Conservation (phyloP, 2,113 vertebrate genomes). For the Mesembrinibis cayennensis region DNA sequence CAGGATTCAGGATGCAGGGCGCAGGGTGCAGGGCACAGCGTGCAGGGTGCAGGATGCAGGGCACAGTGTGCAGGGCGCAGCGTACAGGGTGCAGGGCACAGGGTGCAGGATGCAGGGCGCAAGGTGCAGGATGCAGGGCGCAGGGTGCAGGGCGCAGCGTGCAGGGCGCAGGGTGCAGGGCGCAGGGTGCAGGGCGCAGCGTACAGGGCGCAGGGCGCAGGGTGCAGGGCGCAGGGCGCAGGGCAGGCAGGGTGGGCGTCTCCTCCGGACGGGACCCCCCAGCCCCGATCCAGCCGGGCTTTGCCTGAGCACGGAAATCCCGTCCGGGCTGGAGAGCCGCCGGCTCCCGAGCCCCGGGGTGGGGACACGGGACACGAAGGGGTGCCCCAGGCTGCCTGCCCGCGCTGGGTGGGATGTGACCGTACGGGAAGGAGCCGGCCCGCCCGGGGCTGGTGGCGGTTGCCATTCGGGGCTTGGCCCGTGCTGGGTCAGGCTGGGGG, state of each 20-base stretch:
- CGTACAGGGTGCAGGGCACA: too few relatives aligned
- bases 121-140: too few relatives aligned
- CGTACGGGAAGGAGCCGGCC: fast-evolving
- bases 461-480: not conserved
- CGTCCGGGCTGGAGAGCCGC: not conserved
- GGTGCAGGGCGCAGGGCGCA: too few relatives aligned
- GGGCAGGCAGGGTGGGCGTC: not conserved
- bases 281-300: not conserved
- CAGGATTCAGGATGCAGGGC: too few relatives aligned
- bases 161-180: too few relatives aligned
- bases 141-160: too few relatives aligned
- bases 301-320: not conserved
- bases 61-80: too few relatives aligned
- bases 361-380: not conserved
- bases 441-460: not conserved
- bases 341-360: not conserved
- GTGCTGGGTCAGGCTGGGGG: not conserved
- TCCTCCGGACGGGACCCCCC: not conserved
- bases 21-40: too few relatives aligned
- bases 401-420: not conserved
- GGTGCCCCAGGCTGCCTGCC: not conserved
- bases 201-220: not conserved
- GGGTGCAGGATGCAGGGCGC: too few relatives aligned
- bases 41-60: too few relatives aligned
- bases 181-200: too few relatives aligned